phyloP scores from a whole-genome alignment of 2,888 invertebrate genomes.

The Adelphocoris suturalis region DNA sequence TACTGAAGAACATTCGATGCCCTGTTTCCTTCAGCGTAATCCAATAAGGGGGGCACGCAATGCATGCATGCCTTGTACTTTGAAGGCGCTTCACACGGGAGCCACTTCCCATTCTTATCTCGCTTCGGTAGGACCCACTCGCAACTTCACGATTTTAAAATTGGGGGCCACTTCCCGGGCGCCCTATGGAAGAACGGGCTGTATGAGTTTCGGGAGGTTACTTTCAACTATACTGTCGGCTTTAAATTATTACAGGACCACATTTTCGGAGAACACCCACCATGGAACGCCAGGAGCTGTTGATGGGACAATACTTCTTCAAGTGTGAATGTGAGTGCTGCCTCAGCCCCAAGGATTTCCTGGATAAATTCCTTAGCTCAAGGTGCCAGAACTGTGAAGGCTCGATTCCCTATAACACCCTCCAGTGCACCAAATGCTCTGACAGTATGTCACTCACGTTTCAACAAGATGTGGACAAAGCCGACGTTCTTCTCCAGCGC shows the following conservation, averaged over 20 bases:
- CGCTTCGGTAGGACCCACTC: too few species aligned
- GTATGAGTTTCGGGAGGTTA: too few species aligned
- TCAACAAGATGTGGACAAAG: slow-evolving; percentile 61
- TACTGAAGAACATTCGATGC: too few species aligned
- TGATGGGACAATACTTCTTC: slow-evolving; percentile 88
- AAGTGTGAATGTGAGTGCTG: slow-evolving; percentile 88
- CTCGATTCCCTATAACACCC: slow-evolving; percentile 45
- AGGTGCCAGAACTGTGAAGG: slow-evolving; percentile 67
- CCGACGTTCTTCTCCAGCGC: slow-evolving; percentile 40
- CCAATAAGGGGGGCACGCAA: too few species aligned
- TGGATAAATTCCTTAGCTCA: slow-evolving; percentile 72
- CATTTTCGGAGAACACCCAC: slow-evolving; percentile 84
- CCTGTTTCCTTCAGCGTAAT: too few species aligned
- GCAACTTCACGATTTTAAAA: too few species aligned
- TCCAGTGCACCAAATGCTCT: slow-evolving; percentile 54
- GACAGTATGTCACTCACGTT: slow-evolving; percentile 55
- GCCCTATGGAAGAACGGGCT: too few species aligned
- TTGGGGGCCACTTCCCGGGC: too few species aligned
- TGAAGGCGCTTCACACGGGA: too few species aligned
- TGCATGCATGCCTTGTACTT: too few species aligned
- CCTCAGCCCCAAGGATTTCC: slow-evolving; percentile 72
- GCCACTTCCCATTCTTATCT: too few species aligned
- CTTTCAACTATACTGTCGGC: too few species aligned
- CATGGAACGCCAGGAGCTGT: slow-evolving; percentile 82
- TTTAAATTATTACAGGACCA: slow-evolving; percentile 82